Evolutionary conservation across 2,113 vertebrate species (phyloP).

Genomic region (Rhinopomastus cyanomelas): DNA sequence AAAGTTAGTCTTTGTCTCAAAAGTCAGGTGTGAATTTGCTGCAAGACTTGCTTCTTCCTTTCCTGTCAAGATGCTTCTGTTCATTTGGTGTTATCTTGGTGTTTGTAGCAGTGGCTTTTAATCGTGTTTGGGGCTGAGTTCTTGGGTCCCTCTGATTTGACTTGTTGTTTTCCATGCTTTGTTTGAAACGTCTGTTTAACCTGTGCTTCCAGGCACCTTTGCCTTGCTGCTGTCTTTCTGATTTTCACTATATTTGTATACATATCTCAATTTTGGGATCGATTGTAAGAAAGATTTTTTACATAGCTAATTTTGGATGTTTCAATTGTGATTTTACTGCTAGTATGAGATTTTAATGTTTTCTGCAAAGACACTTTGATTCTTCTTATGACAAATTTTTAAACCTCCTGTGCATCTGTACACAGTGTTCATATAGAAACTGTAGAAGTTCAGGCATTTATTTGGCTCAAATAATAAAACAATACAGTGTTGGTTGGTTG

Average conservation of each 20-base stretch:
- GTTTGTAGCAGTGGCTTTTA: conserved; percentile 9
- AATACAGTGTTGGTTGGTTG: neutral
- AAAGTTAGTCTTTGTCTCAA: conserved; percentile 3
- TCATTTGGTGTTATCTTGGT: neutral
- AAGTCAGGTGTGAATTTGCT: neutral
- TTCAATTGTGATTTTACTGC: conserved; percentile 12
- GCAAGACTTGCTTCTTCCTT: neutral
- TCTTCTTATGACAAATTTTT: neutral
- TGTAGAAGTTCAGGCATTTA: conserved; percentile 2
- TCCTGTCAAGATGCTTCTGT: neutral
- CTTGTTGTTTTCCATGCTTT: neutral
- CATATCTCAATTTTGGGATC: neutral
- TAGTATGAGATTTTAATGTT: neutral
- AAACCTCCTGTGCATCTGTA: neutral
- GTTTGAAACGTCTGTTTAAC: conserved; percentile 36
- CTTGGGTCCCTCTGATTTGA: neutral
- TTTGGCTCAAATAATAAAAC: conserved; percentile 16
- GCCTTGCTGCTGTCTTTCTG: conserved; percentile 6
- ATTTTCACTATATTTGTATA: conserved; percentile 10
- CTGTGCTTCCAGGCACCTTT: conserved; percentile 19
- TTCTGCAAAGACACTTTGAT: neutral
- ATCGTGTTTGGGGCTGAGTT: neutral
- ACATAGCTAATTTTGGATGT: neutral
- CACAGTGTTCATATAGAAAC: neutral
- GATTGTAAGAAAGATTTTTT: neutral